Conservation (phyloP, 1,140 invertebrate genomes). For the Magallana ariakensis region DNA sequence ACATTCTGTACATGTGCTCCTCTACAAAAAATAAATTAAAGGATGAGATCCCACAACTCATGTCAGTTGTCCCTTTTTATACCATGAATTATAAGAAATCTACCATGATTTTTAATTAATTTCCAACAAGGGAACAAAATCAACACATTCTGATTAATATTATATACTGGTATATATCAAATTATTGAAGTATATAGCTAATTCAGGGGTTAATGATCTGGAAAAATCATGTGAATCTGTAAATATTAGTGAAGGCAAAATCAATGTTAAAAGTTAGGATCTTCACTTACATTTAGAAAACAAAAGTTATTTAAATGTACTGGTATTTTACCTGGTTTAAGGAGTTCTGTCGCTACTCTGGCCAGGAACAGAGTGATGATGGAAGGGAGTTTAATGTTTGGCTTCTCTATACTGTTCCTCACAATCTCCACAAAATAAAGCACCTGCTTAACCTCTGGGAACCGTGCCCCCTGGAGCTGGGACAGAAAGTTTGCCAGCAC, state of each 20-base stretch:
- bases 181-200: no score
- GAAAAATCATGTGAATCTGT: no score
- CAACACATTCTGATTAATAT: no score
- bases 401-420: constrained; percentile 78
- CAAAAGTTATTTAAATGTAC: background rate
- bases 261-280: no score
- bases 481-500: constrained; percentile 85
- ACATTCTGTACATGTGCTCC: constrained; percentile 84
- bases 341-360: constrained; percentile 83
- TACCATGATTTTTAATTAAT: no score
- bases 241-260: no score
- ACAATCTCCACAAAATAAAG: constrained; percentile 69
- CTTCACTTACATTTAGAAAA: background rate
- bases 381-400: constrained; percentile 83
- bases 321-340: constrained; percentile 81
- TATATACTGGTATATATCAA: no score
- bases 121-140: no score
- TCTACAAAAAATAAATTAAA: constrained; percentile 63
- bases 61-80: no score
- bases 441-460: constrained; percentile 79
- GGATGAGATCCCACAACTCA: no score
- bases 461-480: constrained; percentile 85
- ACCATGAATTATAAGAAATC: no score
- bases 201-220: no score
- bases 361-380: constrained; percentile 87